phyloP scores from a whole-genome alignment of 2,113 vertebrate species.

The Zosterops japonicus region DNA sequence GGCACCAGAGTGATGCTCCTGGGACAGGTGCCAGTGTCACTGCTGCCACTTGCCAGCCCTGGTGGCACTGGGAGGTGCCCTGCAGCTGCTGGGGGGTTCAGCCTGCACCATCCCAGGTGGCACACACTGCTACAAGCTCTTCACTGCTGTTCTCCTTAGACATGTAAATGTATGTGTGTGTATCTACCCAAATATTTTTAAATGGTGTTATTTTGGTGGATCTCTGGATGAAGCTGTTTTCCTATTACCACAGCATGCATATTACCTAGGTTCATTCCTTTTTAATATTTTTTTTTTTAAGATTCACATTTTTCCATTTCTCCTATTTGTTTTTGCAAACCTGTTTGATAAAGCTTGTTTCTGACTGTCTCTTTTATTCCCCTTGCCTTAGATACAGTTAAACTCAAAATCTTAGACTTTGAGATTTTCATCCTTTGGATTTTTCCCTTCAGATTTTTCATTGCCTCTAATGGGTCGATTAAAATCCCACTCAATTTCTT shows the following conservation, averaged over 20 bases:
- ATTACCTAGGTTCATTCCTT: neutral
- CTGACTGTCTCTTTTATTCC: neutral
- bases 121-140: neutral
- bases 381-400: neutral
- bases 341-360: neutral
- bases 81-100: neutral
- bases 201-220: neutral
- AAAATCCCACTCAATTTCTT: neutral
- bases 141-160: neutral
- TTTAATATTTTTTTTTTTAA: neutral
- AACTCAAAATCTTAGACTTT: neutral
- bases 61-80: neutral
- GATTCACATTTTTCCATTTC: neutral
- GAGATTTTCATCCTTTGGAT: neutral
- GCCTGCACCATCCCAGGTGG: fast-evolving
- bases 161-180: neutral
- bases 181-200: neutral
- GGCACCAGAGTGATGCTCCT: fast-evolving
- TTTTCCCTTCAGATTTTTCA: neutral
- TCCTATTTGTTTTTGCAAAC: neutral
- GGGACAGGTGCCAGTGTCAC: fast-evolving
- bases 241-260: neutral
- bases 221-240: neutral
- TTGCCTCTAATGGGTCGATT: neutral
- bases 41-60: neutral